These are phyloP conservation scores for Panopea generosa DNA, from an alignment of 2,888 invertebrate species.

Conservation along the genomic window DNA sequence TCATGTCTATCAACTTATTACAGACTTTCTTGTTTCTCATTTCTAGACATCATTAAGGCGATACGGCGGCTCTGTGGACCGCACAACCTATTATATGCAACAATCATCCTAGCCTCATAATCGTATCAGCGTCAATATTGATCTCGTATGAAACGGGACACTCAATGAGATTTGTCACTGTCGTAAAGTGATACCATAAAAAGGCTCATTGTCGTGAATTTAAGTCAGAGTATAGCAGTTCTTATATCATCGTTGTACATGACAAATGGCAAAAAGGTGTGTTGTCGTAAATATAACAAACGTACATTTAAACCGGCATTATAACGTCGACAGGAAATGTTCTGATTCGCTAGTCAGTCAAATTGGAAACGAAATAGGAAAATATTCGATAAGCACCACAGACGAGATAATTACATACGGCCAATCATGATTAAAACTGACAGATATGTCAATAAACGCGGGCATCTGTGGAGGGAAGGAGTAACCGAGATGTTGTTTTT, in stretches of 20 bases:
- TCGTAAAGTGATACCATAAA: slow-evolving; percentile 56
- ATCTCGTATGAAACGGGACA: slow-evolving; percentile 15
- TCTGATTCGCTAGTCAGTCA: slow-evolving; percentile 27
- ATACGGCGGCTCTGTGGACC: no score
- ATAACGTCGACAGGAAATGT: slow-evolving; percentile 22
- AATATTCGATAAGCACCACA: no score
- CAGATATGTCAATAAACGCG: slow-evolving; percentile 35
- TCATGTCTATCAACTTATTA: no score
- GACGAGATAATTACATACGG: no score
- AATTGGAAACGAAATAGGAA: slow-evolving; percentile 20
- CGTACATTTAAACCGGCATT: slow-evolving; percentile 10
- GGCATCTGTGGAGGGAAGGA: slow-evolving; percentile 16
- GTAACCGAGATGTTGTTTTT: slow-evolving; percentile 45
- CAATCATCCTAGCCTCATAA: neutral
- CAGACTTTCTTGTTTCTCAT: no score
- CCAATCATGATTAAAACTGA: slow-evolving; percentile 5
- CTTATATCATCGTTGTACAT: no score
- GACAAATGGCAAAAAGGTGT: no score
- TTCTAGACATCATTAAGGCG: no score
- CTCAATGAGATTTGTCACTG: slow-evolving; percentile 47
- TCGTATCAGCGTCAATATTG: slow-evolving; percentile 1
- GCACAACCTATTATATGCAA: neutral
- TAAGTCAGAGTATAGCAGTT: slow-evolving; percentile 44
- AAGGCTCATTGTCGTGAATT: slow-evolving; percentile 49
- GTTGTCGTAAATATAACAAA: slow-evolving; percentile 39